Base-by-base conservation (phyloP, 2,888 invertebrate genomes). In the Hydriomena furcata region DNA sequence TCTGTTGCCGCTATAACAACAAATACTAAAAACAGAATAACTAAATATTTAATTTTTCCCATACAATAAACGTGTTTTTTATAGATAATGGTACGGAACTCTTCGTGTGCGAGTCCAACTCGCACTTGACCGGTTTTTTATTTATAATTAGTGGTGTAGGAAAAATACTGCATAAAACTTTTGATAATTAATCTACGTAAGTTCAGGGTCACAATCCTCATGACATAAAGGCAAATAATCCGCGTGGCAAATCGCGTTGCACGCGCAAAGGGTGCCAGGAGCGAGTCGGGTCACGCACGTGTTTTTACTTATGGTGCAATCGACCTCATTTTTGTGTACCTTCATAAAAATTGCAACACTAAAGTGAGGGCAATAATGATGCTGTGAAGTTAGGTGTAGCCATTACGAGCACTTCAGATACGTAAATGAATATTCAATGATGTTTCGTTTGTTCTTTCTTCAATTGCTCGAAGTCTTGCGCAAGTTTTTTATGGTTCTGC, bases 241-340 rank as follows among this genome's bases (percentile, higher is more conserved):
- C 70, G 72, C 73, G 69, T 65, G 51, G 49, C 79, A 67, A 81
- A 80, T 79, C 69, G 31, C 48, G 13, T 7, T n/a, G 12, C 41
- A 13, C 4, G 65, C 46, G 58, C 64, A 71, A 73, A 79, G 77
- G 79, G 75, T 75, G 71, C 49, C 61, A 48, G 56, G 47, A 54
- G 43, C 60, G 51, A 66, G 73, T 76, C 79, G 51, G 67, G 73
- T 76, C 79, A 79, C 77, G 76, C 66, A 52, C 25, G 32, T 71
- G 64, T 36, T 55, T 37, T 23, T 30, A 42, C 25, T 35, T 8
- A 8, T 31, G 36, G 30, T 8, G 65, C 61, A 74, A 74, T 38
- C 55, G 71, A 55, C 73, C 71, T 71, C 69, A 68, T 73, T 73
- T 73, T 73, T 63, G 60, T 58, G 57, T 34, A 48, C 60, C 51